Conservation (phyloP, 2,113 vertebrate genomes). For the Benitochromis conjunctus region DNA sequence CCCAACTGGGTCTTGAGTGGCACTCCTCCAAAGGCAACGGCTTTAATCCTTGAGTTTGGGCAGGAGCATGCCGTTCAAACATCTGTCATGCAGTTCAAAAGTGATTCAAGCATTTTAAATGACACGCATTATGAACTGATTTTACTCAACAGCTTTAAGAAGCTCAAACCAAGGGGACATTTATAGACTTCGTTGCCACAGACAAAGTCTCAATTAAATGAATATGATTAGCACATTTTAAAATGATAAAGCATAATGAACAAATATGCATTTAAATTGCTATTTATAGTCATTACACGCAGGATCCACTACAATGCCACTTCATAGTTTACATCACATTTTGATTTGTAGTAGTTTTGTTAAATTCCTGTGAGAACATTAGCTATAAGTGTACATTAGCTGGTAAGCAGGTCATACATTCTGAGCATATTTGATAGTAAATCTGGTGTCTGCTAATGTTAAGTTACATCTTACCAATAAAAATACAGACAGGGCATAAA, state of each 20-base stretch:
- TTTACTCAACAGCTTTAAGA: slow-evolving; percentile 6
- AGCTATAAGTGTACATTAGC: not conserved
- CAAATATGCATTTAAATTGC: not conserved
- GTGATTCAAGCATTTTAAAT: slow-evolving; percentile 29
- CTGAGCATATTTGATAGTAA: not conserved
- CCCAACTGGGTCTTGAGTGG: slow-evolving; percentile 29
- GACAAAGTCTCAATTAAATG: not conserved
- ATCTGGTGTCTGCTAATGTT: not conserved
- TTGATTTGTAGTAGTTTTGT: not conserved
- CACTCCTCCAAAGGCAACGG: slow-evolving; percentile 33
- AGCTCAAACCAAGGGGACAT: slow-evolving; percentile 1
- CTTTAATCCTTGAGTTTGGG: slow-evolving; percentile 44
- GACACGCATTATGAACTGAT: slow-evolving; percentile 5
- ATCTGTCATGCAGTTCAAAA: slow-evolving; percentile 53
- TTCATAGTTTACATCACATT: not conserved
- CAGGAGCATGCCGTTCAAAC: slow-evolving; percentile 39
- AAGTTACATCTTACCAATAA: not conserved
- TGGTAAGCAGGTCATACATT: not conserved
- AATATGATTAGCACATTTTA: not conserved
- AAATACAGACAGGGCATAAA: not conserved
- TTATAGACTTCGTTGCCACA: not conserved
- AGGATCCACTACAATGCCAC: not conserved
- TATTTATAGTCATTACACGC: not conserved
- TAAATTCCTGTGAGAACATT: not conserved
- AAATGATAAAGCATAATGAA: not conserved